Evolutionary conservation across 2,888 invertebrate genomes (phyloP), one percentile per base, ranked within the genome.

Genomic region (Noctua pronuba): DNA sequence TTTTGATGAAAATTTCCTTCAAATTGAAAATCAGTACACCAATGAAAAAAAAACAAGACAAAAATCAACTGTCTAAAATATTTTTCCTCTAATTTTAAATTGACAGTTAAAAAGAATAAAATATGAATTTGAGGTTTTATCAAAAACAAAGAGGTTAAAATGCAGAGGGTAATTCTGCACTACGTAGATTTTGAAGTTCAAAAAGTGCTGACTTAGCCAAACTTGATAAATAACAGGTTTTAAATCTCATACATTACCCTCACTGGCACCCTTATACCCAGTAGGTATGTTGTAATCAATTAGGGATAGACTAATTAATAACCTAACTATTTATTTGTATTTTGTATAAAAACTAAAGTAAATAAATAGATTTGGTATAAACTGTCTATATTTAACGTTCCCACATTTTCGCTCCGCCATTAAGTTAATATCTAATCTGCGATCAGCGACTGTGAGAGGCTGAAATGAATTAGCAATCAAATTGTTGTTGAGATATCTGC

Each of bases 371-470:
- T 49, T n/a, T 69, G 24, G 35, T 18, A 7, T 68, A 10, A 16
- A n/a, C 49, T 35, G 21, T 28, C 2, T 46, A 46, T 74, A 60
- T 46, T 38, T 35, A 8, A 41, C 18, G 28, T 62, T 24, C 13
- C 13, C 31, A 28, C 49, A 55, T 73, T 46, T 28, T 38, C 21
- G 35, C 11, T 31, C 38, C 13, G 31, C 31, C 31, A 75, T 77
- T 77, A 66, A 38, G 21, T 28, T 28, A 46, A 77, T 62, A 60
- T 58, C 58, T 41, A 49, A 66, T 60, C 46, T 49, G 24, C 13
- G 38, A 67, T 67, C 46, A 66, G 49, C 21, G 28, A 67, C 49
- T 77, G 58, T 77, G 52, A 78, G 78, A 18, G 28, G 31, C 24
- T 5, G 58, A 60, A 58, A 41, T 60, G 49, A 77, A 66, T 77